Percentiles rank a stretch among this genome's conserved stretches.
phyloP scores from a whole-genome alignment of 1,140 invertebrate genomes.

The Paralvinella palmiformis region DNA sequence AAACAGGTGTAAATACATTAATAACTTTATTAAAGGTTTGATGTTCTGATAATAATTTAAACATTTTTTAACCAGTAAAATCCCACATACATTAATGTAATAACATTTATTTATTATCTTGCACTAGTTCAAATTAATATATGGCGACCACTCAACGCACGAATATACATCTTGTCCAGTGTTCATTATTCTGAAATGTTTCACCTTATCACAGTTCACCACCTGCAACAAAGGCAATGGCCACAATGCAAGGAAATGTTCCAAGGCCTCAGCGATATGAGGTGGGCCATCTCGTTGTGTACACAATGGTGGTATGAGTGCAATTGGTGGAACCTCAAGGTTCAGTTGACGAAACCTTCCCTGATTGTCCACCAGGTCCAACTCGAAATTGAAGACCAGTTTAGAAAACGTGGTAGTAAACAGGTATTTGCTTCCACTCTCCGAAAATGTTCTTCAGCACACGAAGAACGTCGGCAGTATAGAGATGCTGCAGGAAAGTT shows the following conservation, averaged over 20 bases:
- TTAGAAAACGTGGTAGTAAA: conserved; percentile 5
- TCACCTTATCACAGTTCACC: not conserved
- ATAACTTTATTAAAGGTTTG: too few species aligned
- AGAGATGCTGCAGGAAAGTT: conserved; percentile 19
- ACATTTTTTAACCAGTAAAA: too few species aligned
- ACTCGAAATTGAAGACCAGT: not conserved
- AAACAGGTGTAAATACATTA: too few species aligned
- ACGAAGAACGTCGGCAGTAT: not conserved
- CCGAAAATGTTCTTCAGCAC: conserved; percentile 8
- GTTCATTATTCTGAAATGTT: not conserved
- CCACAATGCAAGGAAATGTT: conserved; percentile 17
- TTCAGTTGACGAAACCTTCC: conserved; percentile 13
- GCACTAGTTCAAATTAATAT: not conserved
- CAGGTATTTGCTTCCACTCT: conserved; percentile 16
- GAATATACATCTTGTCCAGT: conserved; percentile 4
- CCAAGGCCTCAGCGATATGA: conserved; percentile 4
- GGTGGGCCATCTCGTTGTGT: conserved; percentile 13
- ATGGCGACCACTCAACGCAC: conserved; percentile 1
- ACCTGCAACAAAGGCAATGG: conserved; percentile 10
- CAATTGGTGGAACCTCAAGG: conserved; percentile 14
- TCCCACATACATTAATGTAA: not conserved
- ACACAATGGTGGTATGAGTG: conserved; percentile 11
- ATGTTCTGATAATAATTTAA: too few species aligned
- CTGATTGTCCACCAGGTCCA: conserved; percentile 6
- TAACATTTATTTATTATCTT: not conserved